phyloP scores from a whole-genome alignment of 23 tunicate species.

The Oikopleura dioica region DNA sequence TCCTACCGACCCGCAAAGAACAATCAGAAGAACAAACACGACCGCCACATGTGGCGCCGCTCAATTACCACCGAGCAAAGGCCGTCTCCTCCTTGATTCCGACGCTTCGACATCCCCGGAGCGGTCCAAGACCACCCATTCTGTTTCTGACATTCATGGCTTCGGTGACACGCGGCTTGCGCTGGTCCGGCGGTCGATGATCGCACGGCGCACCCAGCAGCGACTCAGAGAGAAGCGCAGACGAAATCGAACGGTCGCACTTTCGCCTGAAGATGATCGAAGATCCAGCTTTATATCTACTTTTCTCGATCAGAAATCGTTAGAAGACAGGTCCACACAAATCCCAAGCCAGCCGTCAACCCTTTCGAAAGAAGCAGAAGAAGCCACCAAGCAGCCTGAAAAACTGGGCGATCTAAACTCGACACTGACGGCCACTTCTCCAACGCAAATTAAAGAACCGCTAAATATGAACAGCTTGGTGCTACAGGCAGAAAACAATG shows the following conservation, averaged over 20 bases:
- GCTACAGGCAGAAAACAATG: background rate
- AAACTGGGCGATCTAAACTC: too few species aligned
- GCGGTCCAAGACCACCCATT: too few species aligned
- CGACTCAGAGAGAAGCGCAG: background rate
- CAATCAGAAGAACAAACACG: background rate
- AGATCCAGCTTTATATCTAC: background rate
- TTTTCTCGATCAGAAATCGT: background rate
- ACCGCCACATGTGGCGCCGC: conserved; percentile 8
- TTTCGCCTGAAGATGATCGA: conserved; percentile 10
- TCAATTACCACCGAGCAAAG: too few species aligned
- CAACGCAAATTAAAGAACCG: background rate
- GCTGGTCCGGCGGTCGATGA: conserved; percentile 12
- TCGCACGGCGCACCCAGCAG: conserved; percentile 3
- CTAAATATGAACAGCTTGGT: background rate
- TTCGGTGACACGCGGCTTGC: background rate
- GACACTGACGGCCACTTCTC: too few species aligned
- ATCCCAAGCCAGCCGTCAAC: conserved; percentile 10
- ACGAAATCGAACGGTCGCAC: conserved; percentile 10
- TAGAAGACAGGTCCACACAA: background rate
- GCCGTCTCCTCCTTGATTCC: too few species aligned
- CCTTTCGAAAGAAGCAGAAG: background rate
- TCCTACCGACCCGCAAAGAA: background rate
- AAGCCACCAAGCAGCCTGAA: too few species aligned
- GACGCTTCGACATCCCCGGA: conserved; percentile 7
- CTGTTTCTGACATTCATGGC: background rate